These are phyloP conservation scores for Tachystola acroxantha DNA, from an alignment of 2,888 invertebrate species.

Conservation along the genomic window DNA sequence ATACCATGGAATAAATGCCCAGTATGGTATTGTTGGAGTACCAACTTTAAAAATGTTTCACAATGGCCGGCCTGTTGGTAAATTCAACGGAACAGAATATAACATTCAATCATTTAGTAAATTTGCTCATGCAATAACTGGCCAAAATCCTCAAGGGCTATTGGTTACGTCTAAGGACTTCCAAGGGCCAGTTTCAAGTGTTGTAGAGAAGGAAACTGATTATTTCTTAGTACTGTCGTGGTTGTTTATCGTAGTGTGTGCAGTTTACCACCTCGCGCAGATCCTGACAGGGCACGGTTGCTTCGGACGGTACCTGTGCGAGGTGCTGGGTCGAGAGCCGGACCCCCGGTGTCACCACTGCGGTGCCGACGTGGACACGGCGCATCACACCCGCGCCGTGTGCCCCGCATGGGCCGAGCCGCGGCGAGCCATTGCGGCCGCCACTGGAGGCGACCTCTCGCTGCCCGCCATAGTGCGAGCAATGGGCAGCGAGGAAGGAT, in stretches of 20 bases:
- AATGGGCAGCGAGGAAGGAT: too few species aligned
- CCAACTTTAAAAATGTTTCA: conserved; percentile 94
- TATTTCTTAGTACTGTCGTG: conserved; percentile 90
- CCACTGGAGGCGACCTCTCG: too few species aligned
- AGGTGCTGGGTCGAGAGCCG: too few species aligned
- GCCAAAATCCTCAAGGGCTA: conserved; percentile 80
- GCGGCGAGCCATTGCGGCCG: too few species aligned
- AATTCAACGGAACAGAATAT: conserved; percentile 90
- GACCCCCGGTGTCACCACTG: too few species aligned
- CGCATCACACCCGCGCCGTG: too few species aligned
- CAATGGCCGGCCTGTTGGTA: conserved; percentile 90
- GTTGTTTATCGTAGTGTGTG: conserved; percentile 88
- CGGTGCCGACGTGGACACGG: too few species aligned
- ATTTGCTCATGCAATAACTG: conserved; percentile 88
- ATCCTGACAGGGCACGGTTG: too few species aligned
- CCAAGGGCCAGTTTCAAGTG: conserved; percentile 88
- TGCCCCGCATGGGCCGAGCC: too few species aligned
- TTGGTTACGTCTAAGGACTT: conserved; percentile 87
- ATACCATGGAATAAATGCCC: conserved; percentile 90
- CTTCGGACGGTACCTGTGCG: too few species aligned
- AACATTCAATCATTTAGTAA: conserved; percentile 87
- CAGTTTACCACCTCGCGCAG: conserved; percentile 81
- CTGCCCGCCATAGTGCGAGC: too few species aligned
- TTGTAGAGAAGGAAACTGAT: conserved; percentile 87
- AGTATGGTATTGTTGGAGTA: conserved; percentile 94